Percentiles rank a stretch among this genome's conserved stretches.
phyloP scores from a whole-genome alignment of 2,888 invertebrate genomes.

The Zele albiditarsus region DNA sequence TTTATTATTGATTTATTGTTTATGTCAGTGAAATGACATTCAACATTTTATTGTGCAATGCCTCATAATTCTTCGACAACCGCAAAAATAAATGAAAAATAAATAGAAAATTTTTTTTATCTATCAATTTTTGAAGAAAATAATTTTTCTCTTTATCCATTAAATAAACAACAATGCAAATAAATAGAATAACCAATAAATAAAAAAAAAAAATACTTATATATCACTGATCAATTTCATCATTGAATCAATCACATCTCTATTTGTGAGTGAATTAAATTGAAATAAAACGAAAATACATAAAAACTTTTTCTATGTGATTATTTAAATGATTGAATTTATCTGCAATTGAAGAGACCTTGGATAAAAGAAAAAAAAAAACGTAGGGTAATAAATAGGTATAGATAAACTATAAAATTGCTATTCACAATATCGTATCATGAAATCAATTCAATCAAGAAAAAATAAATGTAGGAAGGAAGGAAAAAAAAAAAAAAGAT shows the following conservation, averaged over 20 bases:
- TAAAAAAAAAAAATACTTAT: too few species aligned
- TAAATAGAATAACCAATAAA: too few species aligned
- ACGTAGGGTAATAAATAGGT: slow-evolving; percentile 10
- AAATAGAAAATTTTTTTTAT: neutral
- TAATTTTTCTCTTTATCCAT: too few species aligned
- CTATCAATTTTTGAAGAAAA: neutral
- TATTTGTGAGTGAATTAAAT: too few species aligned
- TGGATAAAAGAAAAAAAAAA: neutral
- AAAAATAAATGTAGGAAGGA: slow-evolving; percentile 4
- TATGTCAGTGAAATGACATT: too few species aligned
- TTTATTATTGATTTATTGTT: too few species aligned
- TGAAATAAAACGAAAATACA: neutral
- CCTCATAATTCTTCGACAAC: too few species aligned
- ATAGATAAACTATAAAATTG: slow-evolving; percentile 1
- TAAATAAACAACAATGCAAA: too few species aligned
- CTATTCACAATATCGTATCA: slow-evolving; percentile 10
- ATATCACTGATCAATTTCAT: too few species aligned
- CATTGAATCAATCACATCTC: too few species aligned
- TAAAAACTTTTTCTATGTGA: neutral
- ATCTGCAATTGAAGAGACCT: neutral
- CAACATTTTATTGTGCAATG: too few species aligned
- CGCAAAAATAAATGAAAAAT: too few species aligned
- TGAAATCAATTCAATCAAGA: slow-evolving; percentile 24
- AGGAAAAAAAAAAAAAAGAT: slow-evolving; percentile 13
- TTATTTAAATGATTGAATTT: slow-evolving; percentile 8